Evolutionary conservation across 2,797 vertebrate species (phyloP), one percentile per base, ranked within the genome.

Genomic region (Lagodon rhomboides): DNA sequence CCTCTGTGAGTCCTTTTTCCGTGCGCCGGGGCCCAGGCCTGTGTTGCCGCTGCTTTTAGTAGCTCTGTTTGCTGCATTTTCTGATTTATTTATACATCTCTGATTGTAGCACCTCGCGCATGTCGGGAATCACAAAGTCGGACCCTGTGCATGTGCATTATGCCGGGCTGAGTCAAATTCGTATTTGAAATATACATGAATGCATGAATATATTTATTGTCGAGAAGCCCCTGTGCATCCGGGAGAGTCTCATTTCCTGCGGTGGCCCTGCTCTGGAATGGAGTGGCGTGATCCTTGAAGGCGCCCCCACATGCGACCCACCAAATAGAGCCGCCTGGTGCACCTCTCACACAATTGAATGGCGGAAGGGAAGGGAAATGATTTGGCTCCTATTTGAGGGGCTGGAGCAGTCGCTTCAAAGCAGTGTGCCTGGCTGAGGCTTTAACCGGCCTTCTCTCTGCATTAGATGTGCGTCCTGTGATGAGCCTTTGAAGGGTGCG

Each of bases 401-500:
- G 77, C 78, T 72, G 82, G 73, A 82, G 80, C 83, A 73, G 86
- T 88, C 54, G 77, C 90, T 93, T 95, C 93, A 95, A 94, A 94
- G 93, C 88, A 3, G 58, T 27, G 9, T 71, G 86, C 75, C 85
- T 67, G 81, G 90, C 89, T 62, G 77, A 82, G 86, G 87, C 90
- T 92, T 92, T 93, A 93, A 93, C 85, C 83, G 85, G 87, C 90
- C 91, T 91, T 94, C 94, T 83, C 85, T 70, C 87, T 85, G 88
- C 90, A 93, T 94, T 92, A 94, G 92, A 90, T 83, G 85, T 93
- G 90, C 85, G 78, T 88, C 84, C 90, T 84, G 89, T 93, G 92
- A 94, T 85, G 90, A 91, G 93, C 85, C 93, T 93, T 95, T 95
- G 94, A 95, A 94, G 94, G 91, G 75, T 74, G 84, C 68, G 43